A percentile compares a stretch with the other conserved stretches of the same genome.
These are phyloP conservation scores for Sinelater perroti DNA, from an alignment of 2,888 invertebrate genomes.

Conservation along the genomic window DNA sequence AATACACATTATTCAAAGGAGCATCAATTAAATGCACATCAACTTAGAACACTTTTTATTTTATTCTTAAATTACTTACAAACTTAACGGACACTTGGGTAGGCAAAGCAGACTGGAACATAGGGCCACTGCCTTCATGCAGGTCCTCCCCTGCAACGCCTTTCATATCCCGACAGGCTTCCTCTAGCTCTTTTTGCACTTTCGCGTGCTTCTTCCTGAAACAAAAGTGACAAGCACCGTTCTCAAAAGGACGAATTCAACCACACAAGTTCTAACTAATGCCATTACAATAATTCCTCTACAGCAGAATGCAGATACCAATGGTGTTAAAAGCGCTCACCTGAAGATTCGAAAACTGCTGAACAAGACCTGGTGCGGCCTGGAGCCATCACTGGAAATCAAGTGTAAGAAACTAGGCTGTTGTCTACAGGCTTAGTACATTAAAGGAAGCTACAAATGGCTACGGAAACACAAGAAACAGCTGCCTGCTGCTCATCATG, in stretches of 20 bases:
- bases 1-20: no score
- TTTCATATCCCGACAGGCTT: slow-evolving; percentile 82
- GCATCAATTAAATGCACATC: no score
- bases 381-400: slow-evolving; percentile 74
- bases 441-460: slow-evolving; percentile 50
- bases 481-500: slow-evolving; percentile 1
- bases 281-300: slow-evolving; percentile 7
- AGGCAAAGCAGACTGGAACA: slow-evolving; percentile 65
- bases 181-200: slow-evolving; percentile 89
- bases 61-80: slow-evolving; percentile 73
- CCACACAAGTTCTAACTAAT: slow-evolving; percentile 5
- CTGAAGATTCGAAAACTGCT: slow-evolving; percentile 77
- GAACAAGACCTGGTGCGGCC: slow-evolving; percentile 75
- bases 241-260: not conserved
- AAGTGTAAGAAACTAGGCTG: slow-evolving; percentile 61
- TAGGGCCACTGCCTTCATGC: slow-evolving; percentile 59
- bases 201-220: slow-evolving; percentile 87
- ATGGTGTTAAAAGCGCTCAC: slow-evolving; percentile 65
- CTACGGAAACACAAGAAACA: slow-evolving; percentile 58
- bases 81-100: slow-evolving; percentile 76
- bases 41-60: no score
- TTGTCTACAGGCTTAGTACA: slow-evolving; percentile 35
- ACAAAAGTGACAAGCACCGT: slow-evolving; percentile 50
- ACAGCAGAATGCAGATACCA: slow-evolving; percentile 17
- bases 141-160: slow-evolving; percentile 63